Evolutionary conservation across 2,113 vertebrate species (phyloP), one percentile per base, ranked within the genome.

Genomic region (Mola mola): DNA sequence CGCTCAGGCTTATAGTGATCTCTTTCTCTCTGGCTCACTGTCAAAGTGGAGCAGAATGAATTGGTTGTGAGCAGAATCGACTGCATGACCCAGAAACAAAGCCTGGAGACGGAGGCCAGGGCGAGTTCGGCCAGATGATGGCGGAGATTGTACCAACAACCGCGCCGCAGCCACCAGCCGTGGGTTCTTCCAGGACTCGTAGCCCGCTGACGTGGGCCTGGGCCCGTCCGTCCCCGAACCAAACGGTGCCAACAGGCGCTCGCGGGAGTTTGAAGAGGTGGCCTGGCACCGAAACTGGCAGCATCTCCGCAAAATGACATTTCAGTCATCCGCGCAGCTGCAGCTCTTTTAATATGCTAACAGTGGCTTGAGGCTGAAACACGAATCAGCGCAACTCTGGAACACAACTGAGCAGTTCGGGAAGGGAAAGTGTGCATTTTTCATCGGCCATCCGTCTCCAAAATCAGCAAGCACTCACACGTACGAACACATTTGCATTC

Each of bases 31-130:
- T 72, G 62, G 69, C 70, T 62, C 69, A 58, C 70, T 77, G 72
- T 79, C 60, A 72, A 57, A 75, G 57, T 58, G 60, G 55, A 86
- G 67, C 51, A 71, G 50, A 60, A 76, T 40, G 42, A 70, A 72
- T 67, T 51, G 64, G 77, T 73, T 74, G 53, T 38, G 69, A 62
- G 29, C 37, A 66, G 29, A 61, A 63, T 78, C 53, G 28, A 52
- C 66, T 26, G 62, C 49, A 24, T 82, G 83, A 83, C 86, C 87
- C 79, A 81, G 84, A 84, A 87, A 85, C 38, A 47, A 60, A 74
- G 59, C 60, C 40, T 28, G 31, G 22, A 33, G 37, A 66, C 6
- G 57, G 16, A 64, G 36, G 37, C 29, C 34, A 12, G 44, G 36
- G 21, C 6, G 13, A 63, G 22, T 48, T 50, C 9, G 43, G 50